phyloP scores from a whole-genome alignment of 2,797 vertebrate species.

The Lutjanus argentimaculatus region DNA sequence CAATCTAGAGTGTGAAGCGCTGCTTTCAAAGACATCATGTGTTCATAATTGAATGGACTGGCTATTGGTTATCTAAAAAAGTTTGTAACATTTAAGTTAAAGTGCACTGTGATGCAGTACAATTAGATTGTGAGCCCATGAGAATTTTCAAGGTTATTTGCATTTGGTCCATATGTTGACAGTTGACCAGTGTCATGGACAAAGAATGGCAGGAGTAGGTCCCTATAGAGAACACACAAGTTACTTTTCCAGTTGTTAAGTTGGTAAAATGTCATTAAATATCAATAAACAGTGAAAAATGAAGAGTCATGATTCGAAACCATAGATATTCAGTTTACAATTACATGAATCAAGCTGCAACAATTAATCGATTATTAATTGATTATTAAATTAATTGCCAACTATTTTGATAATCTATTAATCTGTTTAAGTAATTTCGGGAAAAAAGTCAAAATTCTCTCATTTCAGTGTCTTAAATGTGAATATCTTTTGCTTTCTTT shows the following conservation, averaged over 20 bases:
- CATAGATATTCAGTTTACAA: background rate
- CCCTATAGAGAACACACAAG: background rate
- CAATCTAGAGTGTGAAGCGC: slow-evolving; percentile 35
- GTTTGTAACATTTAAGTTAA: background rate
- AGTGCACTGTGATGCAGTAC: background rate
- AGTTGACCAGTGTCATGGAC: too few species aligned
- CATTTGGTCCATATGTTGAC: too few species aligned
- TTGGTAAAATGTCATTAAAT: background rate
- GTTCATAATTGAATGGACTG: slow-evolving; percentile 10
- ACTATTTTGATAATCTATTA: too few species aligned
- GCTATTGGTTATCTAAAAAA: background rate
- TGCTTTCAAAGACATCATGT: slow-evolving; percentile 40
- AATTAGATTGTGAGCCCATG: background rate
- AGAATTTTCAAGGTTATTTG: too few species aligned
- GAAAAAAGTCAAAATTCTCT: too few species aligned
- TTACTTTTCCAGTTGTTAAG: background rate
- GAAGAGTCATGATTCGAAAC: background rate
- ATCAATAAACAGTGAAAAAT: too few species aligned
- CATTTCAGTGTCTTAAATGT: too few species aligned
- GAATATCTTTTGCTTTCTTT: too few species aligned
- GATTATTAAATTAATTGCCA: too few species aligned
- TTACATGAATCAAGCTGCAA: background rate
- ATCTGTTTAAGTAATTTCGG: too few species aligned
- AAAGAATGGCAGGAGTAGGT: too few species aligned
- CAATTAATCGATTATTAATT: too few species aligned